Evolutionary conservation across 2,888 invertebrate species (phyloP), one percentile per base, ranked within the genome.

Genomic region (Helleia helle): DNA sequence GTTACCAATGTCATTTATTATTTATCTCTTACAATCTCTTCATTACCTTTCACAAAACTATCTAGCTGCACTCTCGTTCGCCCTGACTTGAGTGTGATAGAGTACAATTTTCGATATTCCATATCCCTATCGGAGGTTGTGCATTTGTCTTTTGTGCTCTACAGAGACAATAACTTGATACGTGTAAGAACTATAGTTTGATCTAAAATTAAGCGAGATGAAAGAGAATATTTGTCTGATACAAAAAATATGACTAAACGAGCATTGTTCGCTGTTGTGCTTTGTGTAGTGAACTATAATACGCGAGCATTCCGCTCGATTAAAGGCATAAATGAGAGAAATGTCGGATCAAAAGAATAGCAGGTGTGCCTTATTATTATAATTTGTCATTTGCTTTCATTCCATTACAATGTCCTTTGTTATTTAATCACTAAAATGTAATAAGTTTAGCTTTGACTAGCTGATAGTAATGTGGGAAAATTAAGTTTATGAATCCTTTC

Each of bases 291-390:
- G 64, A 69, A 76, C 67, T 72, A 68, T 73, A 76, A 71, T 73
- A 72, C 63, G 66, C 62, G 62, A 70, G 67, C 68, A 79, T 74
- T 74, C 71, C 79, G 79, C 72, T 77, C 83, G 71, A 81, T 84
- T 83, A 76, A 69, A 66, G 62, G 80, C 81, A 84, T 83, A 84
- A 83, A 83, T 81, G 81, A 83, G 83, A 79, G 80, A 80, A 80
- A 77, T 81, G 77, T 73, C 64, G 63, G 81, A 83, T 84, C 84
- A 80, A 81, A 81, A 81, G 83, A 74, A 83, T 79, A 79, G 72
- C 84, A 84, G 84, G 84, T 84, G 83, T 79, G 62, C 65, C 65
- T 71, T 73, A 76, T 83, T 84, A 79, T 72, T 68, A 77, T 73
- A 76, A 81, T 81, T 76, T 77, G 79, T 80, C 79, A 81, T 80